These are phyloP conservation scores for Aplochiton taeniatus DNA, from an alignment of 2,797 vertebrate genomes.

Conservation along the genomic window DNA sequence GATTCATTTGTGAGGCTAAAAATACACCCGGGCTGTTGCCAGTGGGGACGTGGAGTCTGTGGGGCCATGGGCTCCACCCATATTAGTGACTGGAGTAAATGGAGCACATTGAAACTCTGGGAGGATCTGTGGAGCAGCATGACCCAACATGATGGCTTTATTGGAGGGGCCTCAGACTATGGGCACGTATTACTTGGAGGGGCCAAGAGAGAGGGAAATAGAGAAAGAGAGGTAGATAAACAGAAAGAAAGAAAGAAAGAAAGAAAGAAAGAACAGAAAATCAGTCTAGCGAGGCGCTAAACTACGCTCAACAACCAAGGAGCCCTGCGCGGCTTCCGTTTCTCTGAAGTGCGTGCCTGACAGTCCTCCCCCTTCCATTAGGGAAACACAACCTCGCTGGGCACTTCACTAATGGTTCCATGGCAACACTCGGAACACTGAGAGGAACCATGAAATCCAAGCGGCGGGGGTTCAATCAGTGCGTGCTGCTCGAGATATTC, in stretches of 20 bases:
- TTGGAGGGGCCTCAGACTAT: constrained; percentile 3
- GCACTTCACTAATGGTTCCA: constrained; percentile 31
- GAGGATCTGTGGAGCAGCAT: not conserved
- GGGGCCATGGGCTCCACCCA: no score
- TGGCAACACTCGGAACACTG: constrained; percentile 50
- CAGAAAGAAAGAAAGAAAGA: not conserved
- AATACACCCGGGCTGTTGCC: no score
- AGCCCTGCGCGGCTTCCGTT: constrained; percentile 10
- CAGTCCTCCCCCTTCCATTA: constrained; percentile 49
- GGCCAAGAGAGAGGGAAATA: not conserved
- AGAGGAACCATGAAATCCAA: constrained; percentile 45
- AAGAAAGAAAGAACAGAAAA: constrained; percentile 1
- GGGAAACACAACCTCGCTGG: constrained; percentile 35
- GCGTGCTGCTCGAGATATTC: constrained; percentile 20
- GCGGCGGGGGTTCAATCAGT: constrained; percentile 44
- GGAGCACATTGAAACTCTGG: no score
- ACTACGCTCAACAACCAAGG: no score
- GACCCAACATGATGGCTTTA: constrained; percentile 40
- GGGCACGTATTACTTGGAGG: no score
- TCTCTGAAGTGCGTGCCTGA: constrained; percentile 49
- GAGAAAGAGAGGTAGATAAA: not conserved
- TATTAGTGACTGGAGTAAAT: no score
- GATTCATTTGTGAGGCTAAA: no score
- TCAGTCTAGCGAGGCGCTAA: no score
- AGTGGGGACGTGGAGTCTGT: no score